Percentiles rank a stretch among this genome's conserved stretches.
These are phyloP conservation scores for Oscheius sp. DNA, from an alignment of 2,888 invertebrate genomes.

Conservation along the genomic window DNA sequence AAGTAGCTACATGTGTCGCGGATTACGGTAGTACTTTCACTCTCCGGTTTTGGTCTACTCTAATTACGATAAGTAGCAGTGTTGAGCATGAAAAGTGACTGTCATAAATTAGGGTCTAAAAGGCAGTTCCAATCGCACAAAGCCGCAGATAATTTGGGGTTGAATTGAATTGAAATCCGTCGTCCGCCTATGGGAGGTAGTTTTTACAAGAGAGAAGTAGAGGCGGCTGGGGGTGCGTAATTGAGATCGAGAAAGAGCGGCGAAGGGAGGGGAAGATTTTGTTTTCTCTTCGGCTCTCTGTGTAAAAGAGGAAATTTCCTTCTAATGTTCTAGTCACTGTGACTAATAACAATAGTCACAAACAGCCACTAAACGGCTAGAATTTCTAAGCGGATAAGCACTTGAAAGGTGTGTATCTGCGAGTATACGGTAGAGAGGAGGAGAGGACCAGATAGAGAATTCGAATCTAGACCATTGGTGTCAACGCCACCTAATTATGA, in stretches of 20 bases:
- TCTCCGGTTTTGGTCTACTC: background rate
- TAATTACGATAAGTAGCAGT: slow-evolving; percentile 25
- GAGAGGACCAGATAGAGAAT: background rate
- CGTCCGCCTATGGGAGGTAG: background rate
- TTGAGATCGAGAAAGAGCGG: background rate
- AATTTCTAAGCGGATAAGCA: background rate
- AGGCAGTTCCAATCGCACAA: background rate
- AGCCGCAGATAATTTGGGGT: background rate
- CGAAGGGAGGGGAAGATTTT: background rate
- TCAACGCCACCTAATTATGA: slow-evolving; percentile 25
- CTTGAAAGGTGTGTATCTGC: background rate
- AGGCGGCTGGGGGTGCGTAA: background rate
- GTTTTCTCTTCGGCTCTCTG: too few relatives aligned
- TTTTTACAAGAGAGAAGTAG: background rate
- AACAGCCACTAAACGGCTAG: background rate
- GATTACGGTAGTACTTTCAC: slow-evolving; percentile 10
- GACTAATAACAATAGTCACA: background rate
- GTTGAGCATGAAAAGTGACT: slow-evolving; percentile 32
- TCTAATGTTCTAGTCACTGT: background rate
- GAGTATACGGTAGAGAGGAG: background rate
- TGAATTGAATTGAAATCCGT: background rate
- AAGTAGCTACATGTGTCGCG: slow-evolving; percentile 16
- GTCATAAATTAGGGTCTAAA: slow-evolving; percentile 17
- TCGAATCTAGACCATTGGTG: background rate
- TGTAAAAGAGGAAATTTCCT: too few relatives aligned